A percentile compares a stretch with the other conserved stretches of the same genome.
phyloP scores from a whole-genome alignment of 2,888 invertebrate species.

The Diaphora mendica region DNA sequence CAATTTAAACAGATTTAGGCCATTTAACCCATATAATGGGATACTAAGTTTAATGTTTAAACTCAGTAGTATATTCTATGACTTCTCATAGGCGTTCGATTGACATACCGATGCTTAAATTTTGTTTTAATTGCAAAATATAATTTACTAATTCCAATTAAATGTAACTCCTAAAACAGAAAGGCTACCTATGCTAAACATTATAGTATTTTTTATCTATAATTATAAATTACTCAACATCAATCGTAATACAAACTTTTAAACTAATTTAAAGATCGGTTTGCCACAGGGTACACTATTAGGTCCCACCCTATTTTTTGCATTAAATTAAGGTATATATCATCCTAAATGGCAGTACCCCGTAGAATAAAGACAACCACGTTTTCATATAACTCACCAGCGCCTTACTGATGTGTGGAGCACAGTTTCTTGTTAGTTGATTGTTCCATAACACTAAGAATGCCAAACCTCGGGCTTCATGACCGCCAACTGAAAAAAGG shows the following conservation, averaged over 20 bases:
- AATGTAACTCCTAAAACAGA: not conserved
- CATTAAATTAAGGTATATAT: not conserved
- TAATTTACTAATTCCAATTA: not conserved
- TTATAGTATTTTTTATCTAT: not conserved
- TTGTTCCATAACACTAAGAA: conserved; percentile 96
- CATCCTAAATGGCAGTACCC: not conserved
- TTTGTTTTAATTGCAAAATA: not conserved
- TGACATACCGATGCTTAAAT: not conserved
- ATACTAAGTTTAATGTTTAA: too few species aligned
- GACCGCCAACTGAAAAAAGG: conserved; percentile 61
- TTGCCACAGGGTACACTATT: not conserved
- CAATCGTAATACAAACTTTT: not conserved
- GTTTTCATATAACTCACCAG: conserved; percentile 85
- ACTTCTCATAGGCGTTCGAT: not conserved
- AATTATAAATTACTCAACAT: not conserved
- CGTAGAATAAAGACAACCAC: not conserved
- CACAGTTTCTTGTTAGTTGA: conserved; percentile 91
- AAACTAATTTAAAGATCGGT: not conserved
- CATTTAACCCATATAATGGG: too few species aligned
- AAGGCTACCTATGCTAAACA: too few species aligned
- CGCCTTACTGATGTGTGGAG: conserved; percentile 88
- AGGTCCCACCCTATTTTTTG: not conserved
- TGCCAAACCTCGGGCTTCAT: conserved; percentile 86
- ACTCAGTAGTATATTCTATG: not conserved
- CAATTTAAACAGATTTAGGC: too few species aligned